Conservation (phyloP, 1,140 invertebrate species). For the Neodiprion pinetum region DNA sequence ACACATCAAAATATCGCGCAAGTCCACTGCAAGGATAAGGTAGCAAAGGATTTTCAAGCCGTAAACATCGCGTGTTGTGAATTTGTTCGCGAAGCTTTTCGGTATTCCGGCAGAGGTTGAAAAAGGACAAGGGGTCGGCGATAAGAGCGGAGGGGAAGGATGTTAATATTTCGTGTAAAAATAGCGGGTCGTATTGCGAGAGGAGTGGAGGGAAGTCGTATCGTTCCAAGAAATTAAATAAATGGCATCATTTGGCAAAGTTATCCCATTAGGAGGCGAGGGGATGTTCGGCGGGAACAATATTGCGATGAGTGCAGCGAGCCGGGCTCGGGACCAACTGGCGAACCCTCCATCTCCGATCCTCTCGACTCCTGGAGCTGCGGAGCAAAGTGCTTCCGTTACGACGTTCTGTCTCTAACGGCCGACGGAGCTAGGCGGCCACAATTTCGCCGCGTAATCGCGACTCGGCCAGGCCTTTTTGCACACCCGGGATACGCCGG, state of each 20-base stretch:
- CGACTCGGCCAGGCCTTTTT: neutral
- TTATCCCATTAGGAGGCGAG: slow-evolving; percentile 39
- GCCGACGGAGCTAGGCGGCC: slow-evolving; percentile 33
- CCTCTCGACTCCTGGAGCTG: slow-evolving; percentile 16
- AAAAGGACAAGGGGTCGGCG: too few relatives aligned
- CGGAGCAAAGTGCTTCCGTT: slow-evolving; percentile 17
- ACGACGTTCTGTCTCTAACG: neutral
- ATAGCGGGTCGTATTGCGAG: slow-evolving; percentile 20
- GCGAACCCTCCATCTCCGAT: slow-evolving; percentile 11
- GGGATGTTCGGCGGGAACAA: slow-evolving; percentile 16
- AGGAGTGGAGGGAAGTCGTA: slow-evolving; percentile 23
- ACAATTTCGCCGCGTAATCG: slow-evolving; percentile 44
- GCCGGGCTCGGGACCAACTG: slow-evolving; percentile 16
- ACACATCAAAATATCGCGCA: too few relatives aligned
- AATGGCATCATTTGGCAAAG: slow-evolving; percentile 58
- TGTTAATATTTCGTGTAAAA: slow-evolving; percentile 45
- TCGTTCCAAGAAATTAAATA: slow-evolving; percentile 52
- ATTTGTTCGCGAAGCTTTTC: neutral
- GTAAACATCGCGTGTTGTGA: too few relatives aligned
- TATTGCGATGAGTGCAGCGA: slow-evolving; percentile 20
- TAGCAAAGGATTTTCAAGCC: too few relatives aligned
- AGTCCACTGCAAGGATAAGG: too few relatives aligned
- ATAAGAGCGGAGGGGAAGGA: slow-evolving; percentile 3
- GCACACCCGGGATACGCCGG: slow-evolving; percentile 31
- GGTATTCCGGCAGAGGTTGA: neutral